Conservation (phyloP, 2,797 vertebrate genomes). For the Neosilurus mollespiculum region DNA sequence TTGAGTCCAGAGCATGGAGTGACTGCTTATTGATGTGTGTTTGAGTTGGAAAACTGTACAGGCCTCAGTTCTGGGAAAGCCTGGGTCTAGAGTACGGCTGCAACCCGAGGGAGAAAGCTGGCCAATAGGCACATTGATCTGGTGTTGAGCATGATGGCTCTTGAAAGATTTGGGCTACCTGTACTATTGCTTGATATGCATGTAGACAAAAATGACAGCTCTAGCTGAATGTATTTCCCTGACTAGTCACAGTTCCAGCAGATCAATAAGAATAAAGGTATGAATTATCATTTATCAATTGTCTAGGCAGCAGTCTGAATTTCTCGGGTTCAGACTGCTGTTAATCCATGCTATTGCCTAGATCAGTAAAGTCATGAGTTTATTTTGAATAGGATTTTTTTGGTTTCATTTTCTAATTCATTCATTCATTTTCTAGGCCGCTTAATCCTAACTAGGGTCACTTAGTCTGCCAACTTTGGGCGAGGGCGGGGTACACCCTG, state of each 20-base stretch:
- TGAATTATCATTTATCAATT: neutral
- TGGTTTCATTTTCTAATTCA: no score
- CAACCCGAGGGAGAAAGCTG: constrained; percentile 68
- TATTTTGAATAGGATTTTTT: neutral
- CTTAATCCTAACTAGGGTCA: no score
- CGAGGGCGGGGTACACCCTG: no score
- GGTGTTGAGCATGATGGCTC: constrained; percentile 4
- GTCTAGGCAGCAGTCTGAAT: neutral
- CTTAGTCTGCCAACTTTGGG: no score
- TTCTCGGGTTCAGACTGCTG: neutral
- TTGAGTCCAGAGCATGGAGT: constrained; percentile 71
- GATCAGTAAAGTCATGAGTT: neutral
- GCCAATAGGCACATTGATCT: constrained; percentile 55
- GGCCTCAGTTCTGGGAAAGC: constrained; percentile 62
- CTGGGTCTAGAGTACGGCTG: constrained; percentile 64
- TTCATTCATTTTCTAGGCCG: no score
- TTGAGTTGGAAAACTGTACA: constrained; percentile 52
- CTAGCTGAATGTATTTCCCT: neutral
- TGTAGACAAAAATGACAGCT: neutral
- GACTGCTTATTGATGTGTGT: constrained; percentile 56
- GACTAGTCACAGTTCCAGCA: neutral
- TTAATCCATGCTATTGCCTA: neutral
- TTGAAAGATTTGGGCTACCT: constrained; percentile 4
- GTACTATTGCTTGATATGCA: neutral
- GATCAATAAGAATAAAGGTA: neutral